phyloP scores from a whole-genome alignment of 2,888 invertebrate genomes.

The Tiliacea aurago region DNA sequence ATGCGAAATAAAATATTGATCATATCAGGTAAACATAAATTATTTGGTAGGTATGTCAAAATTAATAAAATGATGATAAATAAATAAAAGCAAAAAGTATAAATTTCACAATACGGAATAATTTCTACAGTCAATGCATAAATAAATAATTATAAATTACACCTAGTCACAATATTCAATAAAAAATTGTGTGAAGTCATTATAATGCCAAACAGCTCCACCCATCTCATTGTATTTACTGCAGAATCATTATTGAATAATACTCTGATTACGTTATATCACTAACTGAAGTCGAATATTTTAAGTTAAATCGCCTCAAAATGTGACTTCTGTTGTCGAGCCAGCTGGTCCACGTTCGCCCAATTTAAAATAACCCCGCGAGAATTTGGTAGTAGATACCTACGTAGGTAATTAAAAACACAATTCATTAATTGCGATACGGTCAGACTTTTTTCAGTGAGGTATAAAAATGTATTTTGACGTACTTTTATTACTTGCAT shows the following conservation, averaged over 20 bases:
- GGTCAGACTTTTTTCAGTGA: neutral
- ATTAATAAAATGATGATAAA: too few species aligned
- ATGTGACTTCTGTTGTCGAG: neutral
- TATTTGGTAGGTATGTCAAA: too few species aligned
- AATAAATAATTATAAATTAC: too few species aligned
- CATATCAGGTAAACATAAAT: too few species aligned
- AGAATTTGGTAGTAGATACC: neutral
- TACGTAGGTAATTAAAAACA: constrained; percentile 3
- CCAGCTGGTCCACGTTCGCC: neutral
- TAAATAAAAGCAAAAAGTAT: too few species aligned
- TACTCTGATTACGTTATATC: neutral
- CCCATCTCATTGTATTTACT: neutral
- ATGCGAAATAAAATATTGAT: too few species aligned
- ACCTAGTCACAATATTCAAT: too few species aligned
- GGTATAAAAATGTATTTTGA: constrained; percentile 6
- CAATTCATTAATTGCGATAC: neutral
- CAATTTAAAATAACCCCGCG: neutral
- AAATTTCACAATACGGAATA: too few species aligned
- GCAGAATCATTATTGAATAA: neutral
- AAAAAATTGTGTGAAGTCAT: neutral
- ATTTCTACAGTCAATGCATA: too few species aligned
- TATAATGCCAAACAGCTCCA: neutral
- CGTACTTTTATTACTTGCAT: constrained; percentile 8
- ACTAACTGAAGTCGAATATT: neutral
- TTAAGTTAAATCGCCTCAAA: neutral